phyloP scores from a whole-genome alignment of 2,797 vertebrate species.

The Tolypeutes matacus region DNA sequence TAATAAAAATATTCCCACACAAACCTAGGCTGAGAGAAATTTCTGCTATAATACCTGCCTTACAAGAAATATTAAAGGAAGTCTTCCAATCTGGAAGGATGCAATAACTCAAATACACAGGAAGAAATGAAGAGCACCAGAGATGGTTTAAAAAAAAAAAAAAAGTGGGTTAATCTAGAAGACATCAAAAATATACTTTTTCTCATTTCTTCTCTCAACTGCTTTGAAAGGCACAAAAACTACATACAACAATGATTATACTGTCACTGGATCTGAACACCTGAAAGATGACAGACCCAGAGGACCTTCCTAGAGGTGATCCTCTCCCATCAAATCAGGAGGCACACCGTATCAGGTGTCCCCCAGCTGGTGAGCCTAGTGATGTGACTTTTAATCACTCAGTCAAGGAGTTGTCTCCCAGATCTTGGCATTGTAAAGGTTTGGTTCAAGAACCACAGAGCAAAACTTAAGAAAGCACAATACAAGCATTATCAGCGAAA shows the following conservation, averaged over 20 bases:
- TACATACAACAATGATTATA: neutral
- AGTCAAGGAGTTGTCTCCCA: no score
- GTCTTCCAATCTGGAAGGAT: slow-evolving; percentile 11
- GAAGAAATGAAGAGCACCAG: slow-evolving; percentile 16
- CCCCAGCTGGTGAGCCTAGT: no score
- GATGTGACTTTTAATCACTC: no score
- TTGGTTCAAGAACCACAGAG: no score
- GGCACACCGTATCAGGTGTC: no score
- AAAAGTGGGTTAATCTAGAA: neutral
- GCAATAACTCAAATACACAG: slow-evolving; percentile 36
- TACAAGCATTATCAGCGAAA: no score
- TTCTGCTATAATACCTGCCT: slow-evolving; percentile 4
- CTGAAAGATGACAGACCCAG: no score
- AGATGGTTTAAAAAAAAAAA: slow-evolving; percentile 17
- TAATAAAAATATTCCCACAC: neutral
- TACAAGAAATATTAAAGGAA: slow-evolving; percentile 49
- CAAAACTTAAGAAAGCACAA: no score
- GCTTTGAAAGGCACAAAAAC: slow-evolving; percentile 36
- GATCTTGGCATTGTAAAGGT: no score
- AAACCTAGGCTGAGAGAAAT: neutral
- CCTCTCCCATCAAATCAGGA: no score
- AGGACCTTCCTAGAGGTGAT: no score
- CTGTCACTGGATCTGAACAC: no score
- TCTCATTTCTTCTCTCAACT: slow-evolving; percentile 39
- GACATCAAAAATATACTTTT: neutral